Conservation (phyloP, 2,888 invertebrate species). For the Ophion obscuratus region DNA sequence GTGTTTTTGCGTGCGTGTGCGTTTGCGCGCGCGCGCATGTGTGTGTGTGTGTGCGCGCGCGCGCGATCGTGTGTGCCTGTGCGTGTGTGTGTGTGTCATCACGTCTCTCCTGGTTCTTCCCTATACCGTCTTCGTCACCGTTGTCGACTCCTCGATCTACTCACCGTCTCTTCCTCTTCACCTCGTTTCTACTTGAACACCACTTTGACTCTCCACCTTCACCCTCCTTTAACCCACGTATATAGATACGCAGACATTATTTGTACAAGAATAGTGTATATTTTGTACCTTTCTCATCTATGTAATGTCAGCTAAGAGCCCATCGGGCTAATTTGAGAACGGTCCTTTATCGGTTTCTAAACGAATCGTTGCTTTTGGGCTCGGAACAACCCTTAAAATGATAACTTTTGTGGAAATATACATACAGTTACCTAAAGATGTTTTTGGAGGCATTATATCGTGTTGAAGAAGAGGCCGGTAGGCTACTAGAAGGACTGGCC, state of each 20-base stretch:
- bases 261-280: not conserved
- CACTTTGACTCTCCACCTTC: constrained; percentile 59
- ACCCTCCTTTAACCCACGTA: constrained; percentile 14
- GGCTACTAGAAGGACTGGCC: too few relatives aligned
- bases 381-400: too few relatives aligned
- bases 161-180: constrained; percentile 40
- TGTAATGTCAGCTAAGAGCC: not conserved
- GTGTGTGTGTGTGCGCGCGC: not conserved
- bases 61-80: not conserved
- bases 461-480: too few relatives aligned
- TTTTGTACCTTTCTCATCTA: not conserved
- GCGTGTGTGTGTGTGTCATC: constrained; percentile 66
- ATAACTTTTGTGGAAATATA: too few relatives aligned
- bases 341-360: too few relatives aligned
- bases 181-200: constrained; percentile 44
- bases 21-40: too few relatives aligned
- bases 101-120: constrained; percentile 54
- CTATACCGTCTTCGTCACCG: constrained; percentile 54
- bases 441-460: too few relatives aligned
- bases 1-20: too few relatives aligned
- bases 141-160: constrained; percentile 33
- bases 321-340: too few relatives aligned
- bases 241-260: not conserved
- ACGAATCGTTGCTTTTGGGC: too few relatives aligned
- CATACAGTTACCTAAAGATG: too few relatives aligned